phyloP scores from a whole-genome alignment of 2,888 invertebrate genomes.

The Rhagium mordax region DNA sequence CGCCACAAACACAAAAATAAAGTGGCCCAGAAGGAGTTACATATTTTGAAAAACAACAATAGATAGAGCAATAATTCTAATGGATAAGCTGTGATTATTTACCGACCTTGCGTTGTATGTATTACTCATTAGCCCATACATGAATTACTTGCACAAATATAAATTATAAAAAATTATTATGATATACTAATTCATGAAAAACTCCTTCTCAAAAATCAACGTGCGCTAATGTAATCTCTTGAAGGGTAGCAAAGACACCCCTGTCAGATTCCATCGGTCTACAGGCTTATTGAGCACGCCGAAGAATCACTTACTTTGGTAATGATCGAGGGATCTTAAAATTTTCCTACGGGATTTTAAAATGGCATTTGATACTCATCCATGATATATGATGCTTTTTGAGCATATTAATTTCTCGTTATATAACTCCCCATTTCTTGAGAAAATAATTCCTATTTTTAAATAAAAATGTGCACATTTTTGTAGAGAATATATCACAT shows the following conservation, averaged over 20 bases:
- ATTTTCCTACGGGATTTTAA: constrained; percentile 38
- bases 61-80: too few species aligned
- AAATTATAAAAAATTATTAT: too few species aligned
- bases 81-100: too few species aligned
- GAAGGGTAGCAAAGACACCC: constrained; percentile 31
- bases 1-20: too few species aligned
- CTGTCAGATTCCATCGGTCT: constrained; percentile 36
- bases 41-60: too few species aligned
- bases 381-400: constrained; percentile 9
- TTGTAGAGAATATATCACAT: not conserved
- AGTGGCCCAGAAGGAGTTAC: too few species aligned
- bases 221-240: constrained; percentile 25
- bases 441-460: not conserved
- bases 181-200: constrained; percentile 21
- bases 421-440: too few species aligned
- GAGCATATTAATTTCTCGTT: not conserved
- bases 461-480: too few species aligned
- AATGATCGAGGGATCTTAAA: constrained; percentile 45
- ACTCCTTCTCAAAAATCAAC: constrained; percentile 40
- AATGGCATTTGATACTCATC: constrained; percentile 7
- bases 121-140: too few species aligned
- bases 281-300: constrained; percentile 32
- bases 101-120: too few species aligned
- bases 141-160: too few species aligned
- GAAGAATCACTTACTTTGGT: constrained; percentile 39